These are phyloP conservation scores for Coenobita brevimanus DNA, from an alignment of 1,140 invertebrate genomes.

Conservation along the genomic window DNA sequence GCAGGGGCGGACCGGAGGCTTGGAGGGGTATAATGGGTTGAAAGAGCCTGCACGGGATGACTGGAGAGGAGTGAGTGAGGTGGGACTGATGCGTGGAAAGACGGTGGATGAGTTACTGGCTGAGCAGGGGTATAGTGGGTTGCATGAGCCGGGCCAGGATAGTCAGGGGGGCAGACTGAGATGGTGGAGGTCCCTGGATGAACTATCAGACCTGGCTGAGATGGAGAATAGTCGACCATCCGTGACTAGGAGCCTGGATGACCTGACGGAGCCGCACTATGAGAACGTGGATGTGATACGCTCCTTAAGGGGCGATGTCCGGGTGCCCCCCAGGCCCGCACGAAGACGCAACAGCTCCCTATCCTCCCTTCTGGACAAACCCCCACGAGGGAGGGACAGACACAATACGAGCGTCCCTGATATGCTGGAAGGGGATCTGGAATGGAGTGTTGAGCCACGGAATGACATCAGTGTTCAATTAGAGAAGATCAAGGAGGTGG, in stretches of 20 bases:
- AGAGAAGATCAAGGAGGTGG: conserved; percentile 63
- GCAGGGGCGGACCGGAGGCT: too few species aligned
- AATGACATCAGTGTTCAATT: conserved; percentile 60
- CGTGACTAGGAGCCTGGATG: conserved; percentile 55
- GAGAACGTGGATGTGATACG: conserved; percentile 56
- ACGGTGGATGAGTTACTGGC: too few species aligned
- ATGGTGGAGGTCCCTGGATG: conserved; percentile 63
- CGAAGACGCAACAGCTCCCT: conserved; percentile 50
- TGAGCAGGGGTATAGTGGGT: too few species aligned
- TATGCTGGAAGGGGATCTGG: conserved; percentile 40
- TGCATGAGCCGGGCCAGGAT: too few species aligned
- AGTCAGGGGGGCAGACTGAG: conserved; percentile 59
- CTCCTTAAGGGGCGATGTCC: background rate
- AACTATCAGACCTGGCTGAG: conserved; percentile 65
- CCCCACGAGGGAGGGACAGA: conserved; percentile 1
- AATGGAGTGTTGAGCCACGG: background rate
- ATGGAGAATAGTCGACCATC: conserved; percentile 41
- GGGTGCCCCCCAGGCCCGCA: conserved; percentile 41
- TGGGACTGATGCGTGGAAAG: too few species aligned
- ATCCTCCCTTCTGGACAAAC: conserved; percentile 48
- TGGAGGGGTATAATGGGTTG: too few species aligned
- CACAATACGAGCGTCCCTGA: conserved; percentile 60
- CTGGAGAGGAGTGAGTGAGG: too few species aligned
- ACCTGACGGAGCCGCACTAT: conserved; percentile 66
- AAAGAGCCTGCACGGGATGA: too few species aligned